Percentiles rank a stretch among this genome's conserved stretches.
These are phyloP conservation scores for Hassar affinis DNA, from an alignment of 2,113 vertebrate species.

Conservation along the genomic window DNA sequence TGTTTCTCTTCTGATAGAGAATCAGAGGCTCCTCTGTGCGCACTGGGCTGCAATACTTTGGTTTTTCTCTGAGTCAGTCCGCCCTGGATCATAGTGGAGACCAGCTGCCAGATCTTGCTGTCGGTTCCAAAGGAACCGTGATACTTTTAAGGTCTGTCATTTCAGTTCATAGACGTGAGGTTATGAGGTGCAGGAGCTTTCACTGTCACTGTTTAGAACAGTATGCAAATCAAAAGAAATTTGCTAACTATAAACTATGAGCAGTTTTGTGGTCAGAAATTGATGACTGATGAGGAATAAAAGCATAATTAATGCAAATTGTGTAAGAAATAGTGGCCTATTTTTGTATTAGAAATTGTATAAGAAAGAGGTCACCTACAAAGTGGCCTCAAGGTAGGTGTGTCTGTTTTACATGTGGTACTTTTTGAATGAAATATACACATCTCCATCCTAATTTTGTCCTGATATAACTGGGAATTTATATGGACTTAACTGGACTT, in stretches of 20 bases:
- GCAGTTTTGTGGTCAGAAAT: no score
- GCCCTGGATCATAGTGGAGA: conserved; percentile 66
- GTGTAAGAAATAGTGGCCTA: no score
- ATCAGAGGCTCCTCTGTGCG: conserved; percentile 61
- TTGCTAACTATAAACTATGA: no score
- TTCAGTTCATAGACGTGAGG: neutral
- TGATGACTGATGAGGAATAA: no score
- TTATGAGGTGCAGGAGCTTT: neutral
- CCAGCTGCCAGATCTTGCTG: conserved; percentile 62
- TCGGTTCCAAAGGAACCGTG: conserved; percentile 70
- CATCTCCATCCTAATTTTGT: neutral
- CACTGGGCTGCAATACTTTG: conserved; percentile 64
- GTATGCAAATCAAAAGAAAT: no score
- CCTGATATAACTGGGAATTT: neutral
- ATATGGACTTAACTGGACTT: neutral
- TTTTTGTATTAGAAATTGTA: no score
- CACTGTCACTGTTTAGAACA: neutral
- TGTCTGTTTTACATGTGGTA: no score
- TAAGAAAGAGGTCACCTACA: no score
- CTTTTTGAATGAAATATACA: no score
- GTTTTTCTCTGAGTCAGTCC: conserved; percentile 65
- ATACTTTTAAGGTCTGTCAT: conserved; percentile 68
- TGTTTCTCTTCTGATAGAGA: conserved; percentile 58
- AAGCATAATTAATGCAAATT: no score
- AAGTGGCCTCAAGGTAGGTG: no score